These are phyloP conservation scores for Sinella curviseta DNA, from an alignment of 1,140 invertebrate genomes.

Conservation along the genomic window DNA sequence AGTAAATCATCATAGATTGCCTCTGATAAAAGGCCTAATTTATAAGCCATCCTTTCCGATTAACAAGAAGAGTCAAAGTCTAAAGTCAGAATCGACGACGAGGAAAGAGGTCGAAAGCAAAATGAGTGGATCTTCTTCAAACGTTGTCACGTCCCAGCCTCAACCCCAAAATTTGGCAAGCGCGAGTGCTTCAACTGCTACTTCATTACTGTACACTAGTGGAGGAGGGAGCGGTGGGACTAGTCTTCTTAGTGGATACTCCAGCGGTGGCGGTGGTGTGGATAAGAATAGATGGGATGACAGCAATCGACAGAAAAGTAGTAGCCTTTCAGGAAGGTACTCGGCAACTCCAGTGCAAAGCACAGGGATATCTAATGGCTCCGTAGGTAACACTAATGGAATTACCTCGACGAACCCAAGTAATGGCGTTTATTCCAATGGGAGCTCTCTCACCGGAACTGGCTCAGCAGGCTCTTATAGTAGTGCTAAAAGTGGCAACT, in stretches of 20 bases:
- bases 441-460: slow-evolving; percentile 42
- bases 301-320: slow-evolving; percentile 42
- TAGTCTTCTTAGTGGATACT: slow-evolving; percentile 25
- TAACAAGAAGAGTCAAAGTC: neutral
- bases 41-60: too few relatives aligned
- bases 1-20: neutral
- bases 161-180: slow-evolving; percentile 44
- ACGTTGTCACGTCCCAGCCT: slow-evolving; percentile 22
- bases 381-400: slow-evolving; percentile 26
- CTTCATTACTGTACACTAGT: slow-evolving; percentile 35
- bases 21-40: neutral
- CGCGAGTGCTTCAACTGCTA: slow-evolving; percentile 38
- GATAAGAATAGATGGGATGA: slow-evolving; percentile 45
- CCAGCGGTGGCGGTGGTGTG: neutral
- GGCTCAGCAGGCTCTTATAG: slow-evolving; percentile 25
- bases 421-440: slow-evolving; percentile 44
- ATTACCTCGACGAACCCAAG: slow-evolving; percentile 31
- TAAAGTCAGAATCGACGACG: neutral
- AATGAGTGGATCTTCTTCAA: neutral
- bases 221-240: slow-evolving; percentile 28
- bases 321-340: slow-evolving; percentile 41
- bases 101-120: neutral
- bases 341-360: neutral
- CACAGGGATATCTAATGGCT: slow-evolving; percentile 5
- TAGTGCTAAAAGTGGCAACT: slow-evolving; percentile 38